phyloP scores from a whole-genome alignment of 2,113 vertebrate species.

The Microtus montanus region DNA sequence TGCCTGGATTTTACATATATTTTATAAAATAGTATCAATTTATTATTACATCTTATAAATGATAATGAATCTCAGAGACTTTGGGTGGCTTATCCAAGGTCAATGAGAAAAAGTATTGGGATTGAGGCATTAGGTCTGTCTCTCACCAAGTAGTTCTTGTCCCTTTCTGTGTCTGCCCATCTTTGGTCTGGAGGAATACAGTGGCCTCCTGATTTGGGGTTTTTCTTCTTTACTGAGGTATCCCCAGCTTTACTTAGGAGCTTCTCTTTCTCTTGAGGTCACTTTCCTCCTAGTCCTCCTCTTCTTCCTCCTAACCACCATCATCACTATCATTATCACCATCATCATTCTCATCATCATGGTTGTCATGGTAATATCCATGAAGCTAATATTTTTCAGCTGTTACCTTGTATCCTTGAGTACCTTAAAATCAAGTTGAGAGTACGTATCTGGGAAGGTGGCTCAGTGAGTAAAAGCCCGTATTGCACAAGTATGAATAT shows the following conservation, averaged over 20 bases:
- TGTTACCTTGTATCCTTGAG: background rate
- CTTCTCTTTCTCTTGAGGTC: background rate
- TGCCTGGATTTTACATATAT: background rate
- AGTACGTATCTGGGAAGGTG: background rate
- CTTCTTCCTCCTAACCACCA: background rate
- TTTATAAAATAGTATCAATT: background rate
- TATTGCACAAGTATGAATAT: background rate
- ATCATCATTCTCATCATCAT: background rate
- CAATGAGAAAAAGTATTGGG: background rate
- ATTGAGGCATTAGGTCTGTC: background rate
- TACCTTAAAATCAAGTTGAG: background rate
- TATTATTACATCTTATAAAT: background rate
- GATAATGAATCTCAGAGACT: background rate
- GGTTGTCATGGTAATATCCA: background rate
- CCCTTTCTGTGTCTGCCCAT: background rate
- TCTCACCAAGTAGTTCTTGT: background rate
- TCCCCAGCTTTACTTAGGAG: background rate
- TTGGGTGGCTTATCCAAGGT: background rate
- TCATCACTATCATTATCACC: background rate
- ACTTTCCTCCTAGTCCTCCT: background rate
- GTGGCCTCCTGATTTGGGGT: background rate
- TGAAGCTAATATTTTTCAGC: background rate
- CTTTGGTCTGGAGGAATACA: background rate
- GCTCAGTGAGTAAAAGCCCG: background rate
- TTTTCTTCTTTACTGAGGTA: background rate